Evolutionary conservation across 2,113 vertebrate species (phyloP), one percentile per base, ranked within the genome.

Genomic region (Donacobius atricapilla): DNA sequence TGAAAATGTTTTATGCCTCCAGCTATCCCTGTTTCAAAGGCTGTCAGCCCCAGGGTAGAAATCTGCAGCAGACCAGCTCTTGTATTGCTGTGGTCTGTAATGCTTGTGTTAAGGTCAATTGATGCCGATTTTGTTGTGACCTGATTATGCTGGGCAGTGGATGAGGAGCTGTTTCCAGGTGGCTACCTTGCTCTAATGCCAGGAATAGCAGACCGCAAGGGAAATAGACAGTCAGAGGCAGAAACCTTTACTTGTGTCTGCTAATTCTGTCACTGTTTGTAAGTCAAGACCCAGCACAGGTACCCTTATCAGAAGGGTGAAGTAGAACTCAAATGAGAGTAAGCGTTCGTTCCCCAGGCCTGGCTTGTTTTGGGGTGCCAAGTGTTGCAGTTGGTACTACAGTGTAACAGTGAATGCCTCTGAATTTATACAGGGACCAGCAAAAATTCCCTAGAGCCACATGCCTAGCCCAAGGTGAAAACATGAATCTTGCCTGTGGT

Each of bases 401-500:
- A 42, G 20, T 1, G 0, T 83, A 63, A 37, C 28, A n/a, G 12
- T 44, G 31, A 87, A 60, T 56, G 35, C 11, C 31, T 30, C 37
- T 72, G 71, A 56, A 65, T 76, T 94, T 60, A 16, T 61, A 23
- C 10, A 30, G 60, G 35, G 10, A 35, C 7, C 11, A 31, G 13
- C 5, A 70, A 42, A 83, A 91, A 51, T 51, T 64, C 20, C 23
- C 15, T 25, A 25, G n/a, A 68, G 48, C 39, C 27, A 13, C 11
- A 2, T 22, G 21, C 42, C 16, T 21, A 73, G 42, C 14, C 45
- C 42, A 27, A n/a, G 30, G 54, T 64, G 19, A 89, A 83, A 53
- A 66, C n/a, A 30, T 0, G 0, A 16, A 2, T 3, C 30, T 79
- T 40, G 27, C 39, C 1, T 58, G 23, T n/a, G 42, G 15, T 77